Base-by-base conservation (phyloP, 2,797 vertebrate genomes). In the Melopsittacus undulatus region DNA sequence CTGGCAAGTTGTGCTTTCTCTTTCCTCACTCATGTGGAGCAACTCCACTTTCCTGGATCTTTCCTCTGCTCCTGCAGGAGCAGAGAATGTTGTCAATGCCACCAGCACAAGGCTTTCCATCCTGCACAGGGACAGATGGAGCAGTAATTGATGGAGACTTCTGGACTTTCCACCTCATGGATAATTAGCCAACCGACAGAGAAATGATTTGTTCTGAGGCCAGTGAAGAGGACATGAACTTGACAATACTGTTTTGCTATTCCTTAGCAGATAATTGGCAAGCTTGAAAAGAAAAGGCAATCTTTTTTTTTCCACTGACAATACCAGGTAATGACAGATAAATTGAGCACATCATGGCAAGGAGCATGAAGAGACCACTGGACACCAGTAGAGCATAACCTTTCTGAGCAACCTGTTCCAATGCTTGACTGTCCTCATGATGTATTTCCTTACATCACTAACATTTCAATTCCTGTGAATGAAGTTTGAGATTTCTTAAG, bases 141-240 rank as follows among this genome's bases (percentile, higher is more conserved):
- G 13, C 30, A 38, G 10, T 3, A 77, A 87, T 1, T 43, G 48
- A 45, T 56, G 45, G 42, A 48, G 36, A 45, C 13, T 72, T 52
- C 38, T 30, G 27, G 48, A 48, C 36, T 34, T 38, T 40, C 3
- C 4, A 48, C 26, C n/a, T 16, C 56, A 32, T 26, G 19, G 56
- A 22, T 23, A 30, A 72, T 46, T 7, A 79, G 15, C 45, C 83
- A 74, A 59, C 2, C 0, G 1, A 66, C 0, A 38, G 29, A 72
- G 23, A 70, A 77, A n/a, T 15, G 0, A 27, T 34, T 74, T 43
- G 67, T 74, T 69, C 34, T 1, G 4, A 83, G 21, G 43, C 22
- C 76, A 56, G 0, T 7, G 20, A 70, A 85, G 61, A 74, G 2
- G 13, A 23, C 3, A 46, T 5, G 45, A 57, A 61, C 11, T 11